Base-by-base conservation (phyloP, 2,797 vertebrate genomes). In the Periparus ater region DNA sequence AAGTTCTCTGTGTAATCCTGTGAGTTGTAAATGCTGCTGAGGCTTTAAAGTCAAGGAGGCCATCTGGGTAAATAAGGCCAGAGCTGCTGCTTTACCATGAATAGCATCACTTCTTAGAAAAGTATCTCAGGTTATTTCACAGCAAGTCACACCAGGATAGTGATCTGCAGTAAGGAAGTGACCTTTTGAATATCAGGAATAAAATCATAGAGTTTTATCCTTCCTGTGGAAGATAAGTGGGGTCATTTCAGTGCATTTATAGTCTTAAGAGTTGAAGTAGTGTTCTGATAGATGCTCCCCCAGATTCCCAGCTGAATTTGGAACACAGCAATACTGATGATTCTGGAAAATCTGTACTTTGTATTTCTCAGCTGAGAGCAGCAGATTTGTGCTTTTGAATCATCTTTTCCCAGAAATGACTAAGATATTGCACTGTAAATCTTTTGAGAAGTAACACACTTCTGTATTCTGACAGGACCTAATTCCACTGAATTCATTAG, bases 191-290 rank as follows among this genome's bases (percentile, higher is more conserved):
- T 73, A 80, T 53, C 72, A 63, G 62, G 78, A 81, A 63, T 72
- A 75, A 81, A 77, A 80, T 68, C 7, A 13, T 7, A 12, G 61
- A 22, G 36, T 81, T 96, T 79, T 96, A 57, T 92, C 77, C 26
- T 95, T 91, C 89, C 77, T 90, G 36, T 94, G 54, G 73, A 96
- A 96, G 94, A 67, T 50, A 85, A 92, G 60, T 88, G 71, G 77
- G 53, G 84, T 91, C 9, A 77, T 95, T 95, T 94, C 79, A 96
- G 73, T 93, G 65, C 73, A 74, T 89, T 92, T 92, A 80, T 44
- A 60, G 50, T 72, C 84, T 92, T 91, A 71, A 68, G 87, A 89
- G 60, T 55, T 95, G 91, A 91, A 78, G 78, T 88, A 89, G 82
- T 76, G 76, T 61, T 80, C 74, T 88, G 25, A 44, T 73, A 90